Conservation (phyloP, 2,888 invertebrate species). For the Trichogramma evanescens region DNA sequence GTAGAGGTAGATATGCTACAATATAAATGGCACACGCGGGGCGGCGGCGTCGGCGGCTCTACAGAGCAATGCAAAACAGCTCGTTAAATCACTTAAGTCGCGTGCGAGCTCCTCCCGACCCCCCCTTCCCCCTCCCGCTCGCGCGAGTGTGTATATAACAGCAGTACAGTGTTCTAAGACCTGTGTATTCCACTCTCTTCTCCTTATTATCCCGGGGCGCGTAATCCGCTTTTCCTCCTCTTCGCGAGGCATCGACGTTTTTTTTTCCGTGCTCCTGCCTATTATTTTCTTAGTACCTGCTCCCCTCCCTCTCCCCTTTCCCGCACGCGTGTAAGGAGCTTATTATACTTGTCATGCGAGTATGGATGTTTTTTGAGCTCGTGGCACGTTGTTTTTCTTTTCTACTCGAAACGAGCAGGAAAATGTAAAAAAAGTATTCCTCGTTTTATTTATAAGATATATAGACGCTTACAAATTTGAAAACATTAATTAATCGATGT, state of each 20-base stretch:
- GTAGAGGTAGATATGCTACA: too few relatives aligned
- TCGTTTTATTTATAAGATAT: too few relatives aligned
- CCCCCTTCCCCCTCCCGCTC: neutral
- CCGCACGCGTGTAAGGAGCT: conserved; percentile 13
- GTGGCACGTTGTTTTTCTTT: conserved; percentile 5
- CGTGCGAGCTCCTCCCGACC: conserved; percentile 23
- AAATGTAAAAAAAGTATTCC: too few relatives aligned
- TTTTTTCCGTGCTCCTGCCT: conserved; percentile 2
- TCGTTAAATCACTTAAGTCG: conserved; percentile 38
- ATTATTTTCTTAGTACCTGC: neutral
- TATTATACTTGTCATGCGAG: conserved; percentile 17
- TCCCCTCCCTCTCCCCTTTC: too few relatives aligned
- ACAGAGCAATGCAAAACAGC: conserved; percentile 38
- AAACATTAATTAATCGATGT: too few relatives aligned
- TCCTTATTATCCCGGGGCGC: conserved; percentile 15
- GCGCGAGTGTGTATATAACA: neutral
- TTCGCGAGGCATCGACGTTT: neutral
- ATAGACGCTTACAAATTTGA: too few relatives aligned
- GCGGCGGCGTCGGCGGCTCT: too few relatives aligned
- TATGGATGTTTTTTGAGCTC: conserved; percentile 8
- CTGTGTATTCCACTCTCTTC: conserved; percentile 13
- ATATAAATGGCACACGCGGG: too few relatives aligned
- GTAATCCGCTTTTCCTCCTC: conserved; percentile 7
- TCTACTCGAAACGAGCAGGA: neutral
- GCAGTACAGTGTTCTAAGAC: neutral